phyloP scores from a whole-genome alignment of 2,888 invertebrate species.

The Drosophila stalkeri region DNA sequence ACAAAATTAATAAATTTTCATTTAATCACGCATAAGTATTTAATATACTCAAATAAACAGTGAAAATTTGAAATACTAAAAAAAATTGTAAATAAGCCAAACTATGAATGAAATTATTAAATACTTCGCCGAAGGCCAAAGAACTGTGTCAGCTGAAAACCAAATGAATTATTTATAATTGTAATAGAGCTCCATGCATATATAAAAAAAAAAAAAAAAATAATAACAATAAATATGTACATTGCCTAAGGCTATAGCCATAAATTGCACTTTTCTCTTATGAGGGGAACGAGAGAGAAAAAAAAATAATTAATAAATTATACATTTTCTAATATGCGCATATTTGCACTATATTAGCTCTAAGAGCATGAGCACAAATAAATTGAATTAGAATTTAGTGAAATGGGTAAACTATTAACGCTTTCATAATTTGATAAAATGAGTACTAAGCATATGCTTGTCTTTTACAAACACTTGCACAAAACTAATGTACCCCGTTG shows the following conservation, averaged over 20 bases:
- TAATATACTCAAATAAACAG: neutral
- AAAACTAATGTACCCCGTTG: neutral
- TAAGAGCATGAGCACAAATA: neutral
- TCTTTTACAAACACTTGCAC: neutral
- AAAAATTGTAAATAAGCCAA: neutral
- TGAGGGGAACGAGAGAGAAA: neutral
- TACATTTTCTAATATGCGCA: neutral
- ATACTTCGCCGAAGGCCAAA: neutral
- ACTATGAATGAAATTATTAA: neutral
- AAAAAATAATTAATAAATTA: neutral
- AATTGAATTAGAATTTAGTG: too few species aligned
- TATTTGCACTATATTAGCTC: neutral
- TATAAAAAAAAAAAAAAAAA: neutral
- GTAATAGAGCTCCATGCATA: neutral
- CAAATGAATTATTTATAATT: constrained; percentile 4
- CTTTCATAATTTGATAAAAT: too few species aligned
- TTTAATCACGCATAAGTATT: neutral
- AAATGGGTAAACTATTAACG: neutral
- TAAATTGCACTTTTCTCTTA: neutral
- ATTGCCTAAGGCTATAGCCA: neutral
- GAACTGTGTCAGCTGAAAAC: neutral
- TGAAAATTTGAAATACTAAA: neutral
- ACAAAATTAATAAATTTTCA: neutral
- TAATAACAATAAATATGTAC: neutral
- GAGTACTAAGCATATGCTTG: too few species aligned